Conservation (phyloP, 1,140 invertebrate species). For the Eupristina koningsbergeri region DNA sequence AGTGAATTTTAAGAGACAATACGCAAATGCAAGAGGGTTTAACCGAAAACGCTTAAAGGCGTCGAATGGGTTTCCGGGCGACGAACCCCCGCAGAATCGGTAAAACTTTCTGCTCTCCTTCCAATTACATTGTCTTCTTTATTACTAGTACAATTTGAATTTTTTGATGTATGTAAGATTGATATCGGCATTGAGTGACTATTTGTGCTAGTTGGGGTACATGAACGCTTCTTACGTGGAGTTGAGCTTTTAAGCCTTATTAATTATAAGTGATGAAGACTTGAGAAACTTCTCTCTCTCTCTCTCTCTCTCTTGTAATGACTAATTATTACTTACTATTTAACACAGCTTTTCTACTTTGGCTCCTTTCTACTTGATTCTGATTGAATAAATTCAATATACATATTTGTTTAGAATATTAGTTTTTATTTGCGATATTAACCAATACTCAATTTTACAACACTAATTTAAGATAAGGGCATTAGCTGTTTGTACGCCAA, state of each 20-base stretch:
- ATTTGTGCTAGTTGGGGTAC: background rate
- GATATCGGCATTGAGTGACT: background rate
- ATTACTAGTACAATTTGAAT: conserved; percentile 13
- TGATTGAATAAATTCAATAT: background rate
- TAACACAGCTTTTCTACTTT: background rate
- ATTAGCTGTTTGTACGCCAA: too few relatives aligned
- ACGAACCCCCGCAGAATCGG: conserved; percentile 1
- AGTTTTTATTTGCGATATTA: background rate
- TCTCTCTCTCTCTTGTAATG: background rate
- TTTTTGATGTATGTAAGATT: conserved; percentile 5
- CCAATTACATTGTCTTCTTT: background rate
- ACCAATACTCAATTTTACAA: background rate
- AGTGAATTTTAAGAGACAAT: background rate
- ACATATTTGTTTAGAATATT: background rate
- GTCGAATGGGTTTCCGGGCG: conserved; percentile 21
- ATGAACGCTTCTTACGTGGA: conserved; percentile 11
- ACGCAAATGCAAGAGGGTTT: background rate
- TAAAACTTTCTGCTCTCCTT: background rate
- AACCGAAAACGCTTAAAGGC: conserved; percentile 39
- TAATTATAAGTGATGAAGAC: background rate
- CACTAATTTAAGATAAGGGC: too few relatives aligned
- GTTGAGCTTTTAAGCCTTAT: background rate
- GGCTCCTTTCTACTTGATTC: conserved; percentile 21
- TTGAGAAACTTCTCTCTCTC: too few relatives aligned
- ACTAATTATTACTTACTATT: background rate